Conservation (phyloP, 2,797 vertebrate species). For the Rhynchotus rufescens region DNA sequence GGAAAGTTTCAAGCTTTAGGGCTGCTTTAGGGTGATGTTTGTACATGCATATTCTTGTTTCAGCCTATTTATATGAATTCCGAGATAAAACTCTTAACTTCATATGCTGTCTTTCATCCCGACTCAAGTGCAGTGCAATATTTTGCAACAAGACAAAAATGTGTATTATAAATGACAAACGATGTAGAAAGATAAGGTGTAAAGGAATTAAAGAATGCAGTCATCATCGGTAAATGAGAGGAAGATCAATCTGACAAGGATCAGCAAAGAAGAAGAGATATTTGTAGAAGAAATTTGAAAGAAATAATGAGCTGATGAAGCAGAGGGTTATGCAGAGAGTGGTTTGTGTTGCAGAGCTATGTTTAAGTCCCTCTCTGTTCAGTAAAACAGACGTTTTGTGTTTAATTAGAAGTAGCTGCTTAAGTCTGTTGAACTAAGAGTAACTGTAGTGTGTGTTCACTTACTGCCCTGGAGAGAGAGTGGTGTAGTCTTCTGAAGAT, state of each 20-base stretch:
- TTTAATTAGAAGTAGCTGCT: conserved; percentile 1
- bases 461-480: neutral
- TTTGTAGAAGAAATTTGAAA: conserved; percentile 12
- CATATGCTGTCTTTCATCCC: neutral
- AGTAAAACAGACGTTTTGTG: neutral
- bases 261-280: neutral
- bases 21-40: neutral
- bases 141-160: neutral
- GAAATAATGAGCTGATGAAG: neutral
- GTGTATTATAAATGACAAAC: neutral
- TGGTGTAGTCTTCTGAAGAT: neutral
- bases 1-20: neutral
- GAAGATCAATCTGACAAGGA: neutral
- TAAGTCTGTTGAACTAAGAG: neutral
- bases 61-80: conserved; percentile 7
- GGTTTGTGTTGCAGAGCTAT: neutral
- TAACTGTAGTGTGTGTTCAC: neutral
- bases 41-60: conserved; percentile 22
- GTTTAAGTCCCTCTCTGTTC: neutral
- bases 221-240: conserved; percentile 33
- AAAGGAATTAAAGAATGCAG: neutral
- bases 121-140: neutral
- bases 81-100: conserved; percentile 26
- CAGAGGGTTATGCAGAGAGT: neutral
- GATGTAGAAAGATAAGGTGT: neutral